phyloP scores from a whole-genome alignment of 2,113 vertebrate species.

The Pedionomus torquatus region DNA sequence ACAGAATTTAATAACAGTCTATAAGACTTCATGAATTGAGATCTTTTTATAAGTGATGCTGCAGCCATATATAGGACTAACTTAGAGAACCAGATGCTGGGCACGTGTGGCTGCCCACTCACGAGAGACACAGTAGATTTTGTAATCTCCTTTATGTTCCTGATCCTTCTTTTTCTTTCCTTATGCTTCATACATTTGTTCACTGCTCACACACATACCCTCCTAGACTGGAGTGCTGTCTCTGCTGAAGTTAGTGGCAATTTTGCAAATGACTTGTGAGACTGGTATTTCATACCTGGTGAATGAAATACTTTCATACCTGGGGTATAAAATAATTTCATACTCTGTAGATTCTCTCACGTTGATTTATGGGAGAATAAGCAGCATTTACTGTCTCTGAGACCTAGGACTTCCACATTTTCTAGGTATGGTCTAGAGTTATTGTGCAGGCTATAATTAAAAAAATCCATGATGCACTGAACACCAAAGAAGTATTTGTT shows the following conservation, averaged over 20 bases:
- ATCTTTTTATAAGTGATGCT: neutral
- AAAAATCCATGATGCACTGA: neutral
- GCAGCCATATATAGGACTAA: neutral
- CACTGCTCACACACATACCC: neutral
- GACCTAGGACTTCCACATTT: neutral
- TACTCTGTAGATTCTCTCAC: neutral
- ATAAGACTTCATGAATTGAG: neutral
- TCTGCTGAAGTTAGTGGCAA: neutral
- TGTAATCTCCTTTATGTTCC: neutral
- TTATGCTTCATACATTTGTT: neutral
- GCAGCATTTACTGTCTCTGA: neutral
- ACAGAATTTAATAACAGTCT: neutral
- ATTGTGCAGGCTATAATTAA: conserved; percentile 4
- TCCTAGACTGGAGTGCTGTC: neutral
- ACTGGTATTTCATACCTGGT: neutral
- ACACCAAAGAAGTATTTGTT: conserved; percentile 23
- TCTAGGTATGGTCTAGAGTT: neutral
- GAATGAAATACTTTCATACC: neutral
- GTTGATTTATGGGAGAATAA: conserved; percentile 2
- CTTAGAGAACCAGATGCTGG: neutral
- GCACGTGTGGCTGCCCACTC: neutral
- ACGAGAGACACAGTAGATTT: neutral
- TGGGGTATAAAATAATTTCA: neutral
- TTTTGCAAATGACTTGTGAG: neutral
- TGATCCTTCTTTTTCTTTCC: neutral